Percentiles rank a stretch among this genome's conserved stretches.
Conservation (phyloP, 2,888 invertebrate species). For the Spilarctia lutea region DNA sequence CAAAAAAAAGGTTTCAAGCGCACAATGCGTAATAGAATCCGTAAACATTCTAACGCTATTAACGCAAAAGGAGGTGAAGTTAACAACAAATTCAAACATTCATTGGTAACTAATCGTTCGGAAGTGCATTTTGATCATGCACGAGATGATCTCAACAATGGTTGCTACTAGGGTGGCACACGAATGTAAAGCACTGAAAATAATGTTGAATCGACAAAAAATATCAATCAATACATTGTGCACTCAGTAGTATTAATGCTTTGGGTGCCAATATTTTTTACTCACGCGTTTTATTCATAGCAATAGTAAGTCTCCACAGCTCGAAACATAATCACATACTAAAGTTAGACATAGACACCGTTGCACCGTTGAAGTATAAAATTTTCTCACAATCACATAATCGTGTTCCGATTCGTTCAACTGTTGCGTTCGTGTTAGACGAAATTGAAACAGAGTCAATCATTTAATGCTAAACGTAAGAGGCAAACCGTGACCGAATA, state of each 20-base stretch:
- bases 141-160: constrained; percentile 74
- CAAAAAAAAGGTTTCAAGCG: constrained; percentile 67
- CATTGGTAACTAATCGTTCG: constrained; percentile 82
- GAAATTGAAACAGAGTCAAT: constrained; percentile 86
- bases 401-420: constrained; percentile 84
- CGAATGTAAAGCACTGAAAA: constrained; percentile 42
- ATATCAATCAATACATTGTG: constrained; percentile 46
- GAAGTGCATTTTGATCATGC: constrained; percentile 81
- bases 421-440: constrained; percentile 82
- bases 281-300: constrained; percentile 84
- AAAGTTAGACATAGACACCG: constrained; percentile 72
- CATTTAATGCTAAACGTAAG: constrained; percentile 85
- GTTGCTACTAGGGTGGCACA: constrained; percentile 77
- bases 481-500: constrained; percentile 83
- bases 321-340: constrained; percentile 78
- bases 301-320: constrained; percentile 70
- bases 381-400: constrained; percentile 85
- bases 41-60: constrained; percentile 85
- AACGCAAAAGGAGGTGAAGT: constrained; percentile 84
- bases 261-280: constrained; percentile 52
- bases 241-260: constrained; percentile 32
- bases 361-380: constrained; percentile 75
- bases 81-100: constrained; percentile 85
- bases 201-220: constrained; percentile 45
- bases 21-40: constrained; percentile 86